A percentile compares a stretch with the other conserved stretches of the same genome.
Conservation (phyloP, 2,113 vertebrate species). For the Uria lomvia region DNA sequence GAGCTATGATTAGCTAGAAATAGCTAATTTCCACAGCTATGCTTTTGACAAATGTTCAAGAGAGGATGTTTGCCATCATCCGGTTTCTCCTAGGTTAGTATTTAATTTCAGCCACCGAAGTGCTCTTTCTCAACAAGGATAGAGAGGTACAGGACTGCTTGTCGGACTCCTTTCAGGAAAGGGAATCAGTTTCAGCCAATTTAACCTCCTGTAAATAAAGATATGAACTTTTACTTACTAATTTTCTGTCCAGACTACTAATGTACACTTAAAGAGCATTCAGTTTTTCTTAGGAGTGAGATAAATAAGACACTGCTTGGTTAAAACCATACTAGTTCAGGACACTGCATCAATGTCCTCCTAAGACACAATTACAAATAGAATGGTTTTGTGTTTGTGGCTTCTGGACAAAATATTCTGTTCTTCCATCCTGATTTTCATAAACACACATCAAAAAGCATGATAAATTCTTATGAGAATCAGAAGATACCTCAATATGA, state of each 20-base stretch:
- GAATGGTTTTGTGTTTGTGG: background rate
- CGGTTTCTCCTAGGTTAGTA: background rate
- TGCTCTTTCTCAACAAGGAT: background rate
- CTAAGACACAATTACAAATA: background rate
- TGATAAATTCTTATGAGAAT: background rate
- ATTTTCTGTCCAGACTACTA: background rate
- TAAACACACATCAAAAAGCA: background rate
- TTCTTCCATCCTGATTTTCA: background rate
- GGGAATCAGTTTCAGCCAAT: background rate
- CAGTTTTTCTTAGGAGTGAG: background rate
- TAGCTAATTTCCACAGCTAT: background rate
- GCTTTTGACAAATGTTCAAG: background rate
- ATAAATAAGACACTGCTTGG: background rate
- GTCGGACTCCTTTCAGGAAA: background rate
- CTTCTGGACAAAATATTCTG: background rate
- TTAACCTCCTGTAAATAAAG: background rate
- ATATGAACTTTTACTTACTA: background rate
- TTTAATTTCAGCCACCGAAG: background rate
- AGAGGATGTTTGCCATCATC: background rate
- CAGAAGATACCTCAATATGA: background rate
- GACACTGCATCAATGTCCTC: background rate
- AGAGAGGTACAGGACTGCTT: background rate
- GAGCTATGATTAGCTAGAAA: constrained; percentile 28
- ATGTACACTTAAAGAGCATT: background rate
- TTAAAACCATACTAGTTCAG: background rate